phyloP scores from a whole-genome alignment of 2,888 invertebrate species.

The Sphinx pinastri region DNA sequence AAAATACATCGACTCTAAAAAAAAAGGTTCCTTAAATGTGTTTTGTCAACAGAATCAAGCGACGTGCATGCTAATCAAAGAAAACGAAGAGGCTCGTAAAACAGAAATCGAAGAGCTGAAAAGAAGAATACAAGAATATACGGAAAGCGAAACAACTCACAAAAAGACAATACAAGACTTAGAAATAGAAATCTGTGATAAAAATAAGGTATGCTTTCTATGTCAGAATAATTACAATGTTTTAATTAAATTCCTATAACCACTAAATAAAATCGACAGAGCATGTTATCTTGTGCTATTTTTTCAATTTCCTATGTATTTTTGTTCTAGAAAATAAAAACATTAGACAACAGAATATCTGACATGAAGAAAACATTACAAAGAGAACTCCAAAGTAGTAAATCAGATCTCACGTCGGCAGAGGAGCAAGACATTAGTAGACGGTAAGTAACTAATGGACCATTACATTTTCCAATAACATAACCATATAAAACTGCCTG shows the following conservation, averaged over 20 bases:
- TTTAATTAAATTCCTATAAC: no score
- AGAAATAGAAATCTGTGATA: conserved; percentile 85
- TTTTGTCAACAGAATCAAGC: conserved; percentile 69
- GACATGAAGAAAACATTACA: conserved; percentile 97
- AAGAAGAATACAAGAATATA: conserved; percentile 68
- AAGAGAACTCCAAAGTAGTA: conserved; percentile 89
- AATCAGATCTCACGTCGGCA: conserved; percentile 83
- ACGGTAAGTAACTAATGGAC: conserved; percentile 57
- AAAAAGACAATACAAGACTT: conserved; percentile 76
- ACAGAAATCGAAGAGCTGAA: conserved; percentile 68
- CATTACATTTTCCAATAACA: background rate
- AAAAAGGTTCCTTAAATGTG: background rate
- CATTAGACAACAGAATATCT: conserved; percentile 92
- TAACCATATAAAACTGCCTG: no score
- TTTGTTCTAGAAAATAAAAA: conserved; percentile 89
- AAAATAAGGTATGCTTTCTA: conserved; percentile 80
- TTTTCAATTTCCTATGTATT: conserved; percentile 9
- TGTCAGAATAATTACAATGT: no score
- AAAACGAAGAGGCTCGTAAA: conserved; percentile 63
- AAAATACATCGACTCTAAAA: background rate
- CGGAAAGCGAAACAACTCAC: conserved; percentile 73
- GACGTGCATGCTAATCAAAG: conserved; percentile 76
- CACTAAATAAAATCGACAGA: no score
- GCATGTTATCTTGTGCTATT: no score
- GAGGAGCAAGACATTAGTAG: conserved; percentile 86